These are phyloP conservation scores for rabbit (Oryctolagus cuniculus) DNA, from an alignment of 2,113 vertebrate species.

Conservation along the genomic window mOryCun1.1 NC_091438.1:159866501-159867000, in stretches of 20 bases:
- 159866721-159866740: not conserved
- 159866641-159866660: too few species aligned
- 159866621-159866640: not conserved
- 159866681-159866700: not conserved
- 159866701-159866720: rapidly evolving
- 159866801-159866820: not conserved
- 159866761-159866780: not conserved
- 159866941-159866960: too few species aligned
- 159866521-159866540: rapidly evolving
- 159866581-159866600: not conserved
- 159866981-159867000: too few species aligned
- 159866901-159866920: too few species aligned
- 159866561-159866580: too few species aligned
- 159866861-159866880: too few species aligned
- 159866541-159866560: not conserved
- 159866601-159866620: not conserved
- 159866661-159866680: not conserved
- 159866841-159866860: too few species aligned
- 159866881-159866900: too few species aligned
- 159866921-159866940: too few species aligned
- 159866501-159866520: rapidly evolving
- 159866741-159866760: not conserved
- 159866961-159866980: too few species aligned
- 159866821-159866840: too few species aligned
- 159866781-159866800: rapidly evolving